Evolutionary conservation across 2,888 invertebrate genomes (phyloP), one percentile per base, ranked within the genome.

Genomic region (Hyles lineata): DNA sequence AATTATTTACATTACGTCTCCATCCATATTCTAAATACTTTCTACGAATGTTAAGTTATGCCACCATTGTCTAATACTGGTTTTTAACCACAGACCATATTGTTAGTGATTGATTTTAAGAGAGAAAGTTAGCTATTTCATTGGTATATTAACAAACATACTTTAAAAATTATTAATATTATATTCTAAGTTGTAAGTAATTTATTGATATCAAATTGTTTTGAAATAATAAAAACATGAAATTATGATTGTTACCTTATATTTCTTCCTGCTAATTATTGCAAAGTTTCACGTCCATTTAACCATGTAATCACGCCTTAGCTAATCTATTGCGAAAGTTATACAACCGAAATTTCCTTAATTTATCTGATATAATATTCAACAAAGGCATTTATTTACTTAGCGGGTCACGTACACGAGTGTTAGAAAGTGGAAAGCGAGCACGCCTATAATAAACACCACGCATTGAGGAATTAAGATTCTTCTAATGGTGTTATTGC

Each of bases 341-440:
- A 52, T 32, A 70, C 55, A 55, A 29, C 50, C 29, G 52, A 55
- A 52, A 70, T 70, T 55, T 70, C 50, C 43, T 67, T 67, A 23
- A 50, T 50, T 67, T 50, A 67, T 23, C 50, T 50, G 23, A 67
- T 67, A 67, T 50, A 17, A 50, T 67, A 67, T 67, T 67, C 67
- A 67, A 67, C 67, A 50, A 67, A 50, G 43, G 59, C 43, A 43
- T 23, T 9, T 61, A 61, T 70, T 73, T 70, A 73, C 61, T 70
- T 21, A 61, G 11, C 73, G n/a, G 52, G 70, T 62, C 70, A 70
- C 73, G 73, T 73, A 62, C 35, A 11, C 75, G 77, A 74, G 77
- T 80, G 78, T 72, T 87, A 87, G 88, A 89, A 88, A 88, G 88
- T 88, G 72, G 83, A 88, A 89, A 88, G 87, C 84, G 80, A 82